Base-by-base conservation (phyloP, 2,113 vertebrate genomes). In the Callopanchax toddi region DNA sequence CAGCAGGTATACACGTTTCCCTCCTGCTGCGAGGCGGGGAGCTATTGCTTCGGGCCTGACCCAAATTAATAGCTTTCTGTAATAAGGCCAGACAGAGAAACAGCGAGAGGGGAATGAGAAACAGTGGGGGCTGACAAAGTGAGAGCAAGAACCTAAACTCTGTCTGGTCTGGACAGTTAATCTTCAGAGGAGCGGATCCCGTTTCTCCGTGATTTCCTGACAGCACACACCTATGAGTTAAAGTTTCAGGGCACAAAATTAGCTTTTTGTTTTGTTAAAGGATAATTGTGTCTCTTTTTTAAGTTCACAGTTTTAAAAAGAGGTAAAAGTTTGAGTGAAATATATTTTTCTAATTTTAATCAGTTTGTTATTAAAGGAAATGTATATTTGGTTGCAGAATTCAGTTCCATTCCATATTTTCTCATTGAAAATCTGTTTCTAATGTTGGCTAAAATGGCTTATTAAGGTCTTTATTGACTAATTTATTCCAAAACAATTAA, bases 51-150 rank as follows among this genome's bases (percentile, higher is more conserved):
- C 57, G 76, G 82, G 85, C 77, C 48, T 83, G 85, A 87, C 83
- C 85, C 78, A 88, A 77, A 89, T 90, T 67, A 81, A 69, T 74
- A 51, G 67, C 61, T 78, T 81, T 72, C 56, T 84, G 54, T 77
- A 87, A 86, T 48, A 72, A 71, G 83, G 83, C 72, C 78, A 90
- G 81, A 84, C 70, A 72, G 70, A 64, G 73, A 78, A 67, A 78
- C 76, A 62, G 81, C 60, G 36, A 74, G 78, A 82, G 70, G 32
- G 44, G 55, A 77, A 85, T 60, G 81, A 54, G 61, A 75, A 78
- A 71, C 62, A 74, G 87, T 72, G 56, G 80, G 73, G 54, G 72
- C 1, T 16, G 67, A 81, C 52, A 62, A 85, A 86, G 70, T 71
- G 76, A 83, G 73, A 73, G 42, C 53, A 60, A 71, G 75, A 83